Evolutionary conservation across 1,140 invertebrate species (phyloP).

Genomic region (Caerostris darwini): DNA sequence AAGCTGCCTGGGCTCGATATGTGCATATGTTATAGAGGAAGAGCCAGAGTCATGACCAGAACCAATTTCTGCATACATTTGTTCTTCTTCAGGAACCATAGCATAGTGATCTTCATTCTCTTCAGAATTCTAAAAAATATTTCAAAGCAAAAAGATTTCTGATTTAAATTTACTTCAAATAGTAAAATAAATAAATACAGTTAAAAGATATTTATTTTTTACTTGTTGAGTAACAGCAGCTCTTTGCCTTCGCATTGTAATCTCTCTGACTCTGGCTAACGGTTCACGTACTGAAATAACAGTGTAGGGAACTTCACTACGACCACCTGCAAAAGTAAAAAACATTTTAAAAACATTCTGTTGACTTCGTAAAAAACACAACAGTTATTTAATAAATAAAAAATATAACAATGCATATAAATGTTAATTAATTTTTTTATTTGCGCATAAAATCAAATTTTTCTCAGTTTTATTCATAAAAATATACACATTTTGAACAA

Average conservation of each 20-base stretch:
- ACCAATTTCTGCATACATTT: conserved; percentile 92
- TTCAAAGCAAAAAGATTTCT: neutral
- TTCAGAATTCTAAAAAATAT: conserved; percentile 68
- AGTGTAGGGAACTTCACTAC: conserved; percentile 86
- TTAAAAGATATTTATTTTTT: neutral
- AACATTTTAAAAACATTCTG: neutral
- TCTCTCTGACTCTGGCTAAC: conserved; percentile 86
- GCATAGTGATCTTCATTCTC: conserved; percentile 79
- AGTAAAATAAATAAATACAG: neutral
- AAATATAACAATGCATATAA: neutral
- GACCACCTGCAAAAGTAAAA: neutral
- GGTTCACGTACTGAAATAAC: conserved; percentile 94
- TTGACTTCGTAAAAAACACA: neutral
- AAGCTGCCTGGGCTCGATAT: conserved; percentile 86
- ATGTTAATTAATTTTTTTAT: too few relatives aligned
- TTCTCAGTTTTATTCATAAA: too few relatives aligned
- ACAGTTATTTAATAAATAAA: neutral
- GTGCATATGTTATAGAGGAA: conserved; percentile 87
- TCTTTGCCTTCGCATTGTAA: conserved; percentile 71
- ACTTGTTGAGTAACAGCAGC: conserved; percentile 46
- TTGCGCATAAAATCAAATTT: too few relatives aligned
- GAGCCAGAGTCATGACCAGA: conserved; percentile 90
- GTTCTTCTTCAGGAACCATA: conserved; percentile 85
- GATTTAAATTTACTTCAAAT: neutral
- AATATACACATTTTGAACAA: too few relatives aligned